Evolutionary conservation across 2,888 invertebrate species (phyloP).

Genomic region (Podotricha telesiphe): DNA sequence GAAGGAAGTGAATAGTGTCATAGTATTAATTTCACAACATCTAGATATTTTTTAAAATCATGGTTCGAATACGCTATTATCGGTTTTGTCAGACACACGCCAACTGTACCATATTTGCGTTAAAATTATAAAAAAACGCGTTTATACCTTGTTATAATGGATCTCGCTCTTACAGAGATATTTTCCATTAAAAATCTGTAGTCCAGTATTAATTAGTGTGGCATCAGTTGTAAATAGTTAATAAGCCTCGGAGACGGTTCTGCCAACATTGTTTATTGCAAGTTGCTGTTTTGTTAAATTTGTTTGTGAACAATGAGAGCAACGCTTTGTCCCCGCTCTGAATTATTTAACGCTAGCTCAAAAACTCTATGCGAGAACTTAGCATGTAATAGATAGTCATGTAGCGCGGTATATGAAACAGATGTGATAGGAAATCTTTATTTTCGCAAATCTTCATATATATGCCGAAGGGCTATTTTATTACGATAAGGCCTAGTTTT

Average conservation of each 20-base stretch:
- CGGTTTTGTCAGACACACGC: too few species aligned
- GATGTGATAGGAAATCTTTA: too few species aligned
- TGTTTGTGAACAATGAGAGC: slow-evolving; percentile 29
- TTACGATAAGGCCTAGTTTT: too few species aligned
- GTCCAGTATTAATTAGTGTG: neutral
- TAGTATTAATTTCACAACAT: too few species aligned
- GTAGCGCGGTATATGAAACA: neutral
- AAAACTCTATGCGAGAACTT: slow-evolving; percentile 33
- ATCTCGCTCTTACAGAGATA: neutral
- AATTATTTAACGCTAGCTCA: slow-evolving; percentile 38
- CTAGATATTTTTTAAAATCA: too few species aligned
- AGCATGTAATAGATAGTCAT: slow-evolving; percentile 22
- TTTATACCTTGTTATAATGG: too few species aligned
- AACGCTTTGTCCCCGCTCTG: slow-evolving; percentile 31
- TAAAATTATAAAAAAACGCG: neutral
- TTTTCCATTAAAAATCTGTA: neutral
- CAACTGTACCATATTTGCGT: too few species aligned
- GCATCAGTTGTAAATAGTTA: slow-evolving; percentile 25
- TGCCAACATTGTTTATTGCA: slow-evolving; percentile 21
- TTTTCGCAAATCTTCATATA: too few species aligned
- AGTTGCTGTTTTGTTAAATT: slow-evolving; percentile 28
- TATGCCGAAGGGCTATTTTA: too few species aligned
- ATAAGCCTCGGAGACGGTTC: neutral
- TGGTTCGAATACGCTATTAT: too few species aligned
- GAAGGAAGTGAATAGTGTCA: too few species aligned